A percentile compares a stretch with the other conserved stretches of the same genome.
These are phyloP conservation scores for Drosophila burlai DNA, from an alignment of 1,140 invertebrate species.

Conservation along the genomic window DNA sequence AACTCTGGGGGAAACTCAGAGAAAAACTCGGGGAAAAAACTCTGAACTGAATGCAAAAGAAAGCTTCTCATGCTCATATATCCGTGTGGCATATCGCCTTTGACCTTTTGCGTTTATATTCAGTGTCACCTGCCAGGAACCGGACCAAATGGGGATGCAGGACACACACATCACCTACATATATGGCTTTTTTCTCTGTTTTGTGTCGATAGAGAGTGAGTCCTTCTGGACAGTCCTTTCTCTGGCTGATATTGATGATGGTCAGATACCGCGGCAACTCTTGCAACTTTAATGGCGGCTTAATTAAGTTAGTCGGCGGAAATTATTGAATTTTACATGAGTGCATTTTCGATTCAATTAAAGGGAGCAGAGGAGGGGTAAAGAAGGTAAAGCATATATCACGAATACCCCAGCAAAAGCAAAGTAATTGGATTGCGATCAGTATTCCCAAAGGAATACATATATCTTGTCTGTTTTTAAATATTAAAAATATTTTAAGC, in stretches of 20 bases:
- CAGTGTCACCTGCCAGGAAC: slow-evolving; percentile 4
- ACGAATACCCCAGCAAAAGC: slow-evolving; percentile 6
- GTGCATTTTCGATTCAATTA: slow-evolving; percentile 76
- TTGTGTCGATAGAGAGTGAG: not conserved
- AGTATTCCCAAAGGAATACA: not conserved
- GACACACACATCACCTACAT: not conserved
- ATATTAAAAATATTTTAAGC: not conserved
- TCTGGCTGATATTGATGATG: slow-evolving; percentile 16
- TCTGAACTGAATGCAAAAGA: slow-evolving; percentile 6
- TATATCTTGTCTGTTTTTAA: not conserved
- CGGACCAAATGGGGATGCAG: slow-evolving; percentile 2
- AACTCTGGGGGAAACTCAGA: not conserved
- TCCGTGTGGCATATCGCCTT: slow-evolving; percentile 14
- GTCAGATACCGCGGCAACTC: slow-evolving; percentile 22
- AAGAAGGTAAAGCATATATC: not conserved
- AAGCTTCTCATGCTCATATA: slow-evolving; percentile 10
- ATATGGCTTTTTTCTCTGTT: not conserved
- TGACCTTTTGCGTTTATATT: slow-evolving; percentile 20
- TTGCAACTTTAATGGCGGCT: slow-evolving; percentile 60
- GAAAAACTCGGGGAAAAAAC: not conserved
- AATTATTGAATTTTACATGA: slow-evolving; percentile 81
- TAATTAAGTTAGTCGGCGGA: slow-evolving; percentile 75
- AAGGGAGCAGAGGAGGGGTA: slow-evolving; percentile 1
- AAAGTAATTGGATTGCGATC: slow-evolving; percentile 14
- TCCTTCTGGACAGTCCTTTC: not conserved